Conservation (phyloP, 2,888 invertebrate species). For the Synergus laeviventris region DNA sequence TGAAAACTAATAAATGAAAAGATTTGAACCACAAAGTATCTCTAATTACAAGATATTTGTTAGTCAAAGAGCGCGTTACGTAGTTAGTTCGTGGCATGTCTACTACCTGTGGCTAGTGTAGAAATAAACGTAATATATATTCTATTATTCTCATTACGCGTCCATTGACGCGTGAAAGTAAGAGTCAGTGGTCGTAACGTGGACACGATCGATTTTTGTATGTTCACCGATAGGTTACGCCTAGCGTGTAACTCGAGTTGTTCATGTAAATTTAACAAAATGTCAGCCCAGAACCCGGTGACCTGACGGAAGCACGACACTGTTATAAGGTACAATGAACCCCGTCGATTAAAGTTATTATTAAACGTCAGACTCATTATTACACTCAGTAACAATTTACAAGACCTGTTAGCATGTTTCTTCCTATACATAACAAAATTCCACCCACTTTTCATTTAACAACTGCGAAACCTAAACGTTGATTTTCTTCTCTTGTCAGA, state of each 20-base stretch:
- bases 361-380: slow-evolving; percentile 8
- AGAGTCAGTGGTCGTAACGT: slow-evolving; percentile 30
- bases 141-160: slow-evolving; percentile 37
- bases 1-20: slow-evolving; percentile 7
- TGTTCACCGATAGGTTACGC: slow-evolving; percentile 30
- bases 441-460: not conserved
- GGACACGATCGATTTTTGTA: slow-evolving; percentile 29
- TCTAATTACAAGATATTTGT: slow-evolving; percentile 32
- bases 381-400: not conserved
- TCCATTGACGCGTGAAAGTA: slow-evolving; percentile 36
- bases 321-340: slow-evolving; percentile 21
- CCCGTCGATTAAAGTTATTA: slow-evolving; percentile 20
- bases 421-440: not conserved
- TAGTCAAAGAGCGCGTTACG: slow-evolving; percentile 3
- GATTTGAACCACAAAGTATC: not conserved
- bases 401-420: not conserved
- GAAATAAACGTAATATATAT: slow-evolving; percentile 16
- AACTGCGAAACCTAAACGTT: not conserved
- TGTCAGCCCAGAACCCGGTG: slow-evolving; percentile 6
- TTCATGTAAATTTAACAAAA: slow-evolving; percentile 33
- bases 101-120: not conserved
- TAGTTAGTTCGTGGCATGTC: not conserved
- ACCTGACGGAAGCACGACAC: slow-evolving; percentile 22
- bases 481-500: not conserved
- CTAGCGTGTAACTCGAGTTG: slow-evolving; percentile 30